Evolutionary conservation across 2,797 vertebrate genomes (phyloP).

Genomic region (Argentina silus): DNA sequence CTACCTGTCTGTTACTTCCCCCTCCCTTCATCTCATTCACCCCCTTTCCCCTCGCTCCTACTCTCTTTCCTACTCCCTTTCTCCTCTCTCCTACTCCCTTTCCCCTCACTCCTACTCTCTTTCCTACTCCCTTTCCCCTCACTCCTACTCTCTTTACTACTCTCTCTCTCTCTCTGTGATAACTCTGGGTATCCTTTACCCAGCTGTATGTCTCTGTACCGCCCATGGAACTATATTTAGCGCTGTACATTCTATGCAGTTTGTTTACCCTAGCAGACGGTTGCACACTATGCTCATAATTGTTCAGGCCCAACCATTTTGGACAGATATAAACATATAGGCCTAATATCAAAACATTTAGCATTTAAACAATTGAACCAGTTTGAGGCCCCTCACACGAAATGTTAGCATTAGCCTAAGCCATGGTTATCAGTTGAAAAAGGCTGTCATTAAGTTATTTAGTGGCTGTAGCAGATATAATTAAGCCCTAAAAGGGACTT

Average conservation of each 20-base stretch:
- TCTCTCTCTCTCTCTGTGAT: background rate
- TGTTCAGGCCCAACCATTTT: background rate
- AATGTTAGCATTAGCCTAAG: too few relatives aligned
- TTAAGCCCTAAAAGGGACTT: too few relatives aligned
- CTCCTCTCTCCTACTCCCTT: background rate
- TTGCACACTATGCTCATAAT: background rate
- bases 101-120: too few relatives aligned
- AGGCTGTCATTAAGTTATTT: too few relatives aligned
- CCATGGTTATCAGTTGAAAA: too few relatives aligned
- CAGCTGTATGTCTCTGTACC: slow-evolving; percentile 22
- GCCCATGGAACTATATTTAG: slow-evolving; percentile 57
- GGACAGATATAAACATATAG: background rate
- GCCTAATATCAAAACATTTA: too few relatives aligned
- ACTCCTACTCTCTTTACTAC: background rate
- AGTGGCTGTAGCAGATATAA: too few relatives aligned
- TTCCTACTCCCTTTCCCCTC: too few relatives aligned
- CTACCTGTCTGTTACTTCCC: too few relatives aligned
- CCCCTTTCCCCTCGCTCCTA: background rate
- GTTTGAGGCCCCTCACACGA: too few relatives aligned
- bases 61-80: background rate
- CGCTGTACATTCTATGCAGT: slow-evolving; percentile 24
- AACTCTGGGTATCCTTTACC: slow-evolving; percentile 25
- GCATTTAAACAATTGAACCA: too few relatives aligned
- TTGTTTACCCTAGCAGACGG: slow-evolving; percentile 31
- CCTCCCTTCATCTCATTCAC: background rate